These are phyloP conservation scores for Glomeris marginata DNA, from an alignment of 2,888 invertebrate species.

Conservation along the genomic window DNA sequence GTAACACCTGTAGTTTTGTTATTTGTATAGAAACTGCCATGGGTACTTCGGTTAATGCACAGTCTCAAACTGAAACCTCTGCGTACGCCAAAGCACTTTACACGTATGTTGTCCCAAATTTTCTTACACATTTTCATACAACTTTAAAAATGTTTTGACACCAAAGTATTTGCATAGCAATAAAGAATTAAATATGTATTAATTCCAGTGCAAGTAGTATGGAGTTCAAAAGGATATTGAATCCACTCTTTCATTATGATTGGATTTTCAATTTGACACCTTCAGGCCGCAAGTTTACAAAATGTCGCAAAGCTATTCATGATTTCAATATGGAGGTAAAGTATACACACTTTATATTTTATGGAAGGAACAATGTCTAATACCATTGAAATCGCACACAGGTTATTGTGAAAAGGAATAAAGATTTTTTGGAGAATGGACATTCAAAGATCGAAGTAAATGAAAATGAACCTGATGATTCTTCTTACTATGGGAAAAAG, in stretches of 20 bases:
- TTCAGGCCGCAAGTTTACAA: slow-evolving; percentile 27
- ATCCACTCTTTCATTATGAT: slow-evolving; percentile 29
- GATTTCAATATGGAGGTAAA: slow-evolving; percentile 31
- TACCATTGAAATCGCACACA: slow-evolving; percentile 10
- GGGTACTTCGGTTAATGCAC: slow-evolving; percentile 31
- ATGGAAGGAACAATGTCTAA: no score
- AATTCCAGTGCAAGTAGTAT: no score
- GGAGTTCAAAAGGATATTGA: no score
- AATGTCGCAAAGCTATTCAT: slow-evolving; percentile 30
- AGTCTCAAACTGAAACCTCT: slow-evolving; percentile 15
- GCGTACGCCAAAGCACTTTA: no score
- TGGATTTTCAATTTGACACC: slow-evolving; percentile 27
- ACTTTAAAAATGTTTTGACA: no score
- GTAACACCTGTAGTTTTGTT: no score
- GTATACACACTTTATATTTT: no score
- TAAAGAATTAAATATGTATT: no score
- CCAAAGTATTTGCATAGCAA: no score
- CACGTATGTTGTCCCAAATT: no score
- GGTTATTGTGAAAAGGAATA: slow-evolving; percentile 5
- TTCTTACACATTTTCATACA: no score
- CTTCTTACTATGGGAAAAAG: slow-evolving; percentile 18
- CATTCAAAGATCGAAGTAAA: neutral
- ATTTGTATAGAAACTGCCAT: slow-evolving; percentile 32
- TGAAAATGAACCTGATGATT: no score
- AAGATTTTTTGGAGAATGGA: neutral